Evolutionary conservation across 1,140 invertebrate species (phyloP).

Genomic region (Drosophila pruinosa): DNA sequence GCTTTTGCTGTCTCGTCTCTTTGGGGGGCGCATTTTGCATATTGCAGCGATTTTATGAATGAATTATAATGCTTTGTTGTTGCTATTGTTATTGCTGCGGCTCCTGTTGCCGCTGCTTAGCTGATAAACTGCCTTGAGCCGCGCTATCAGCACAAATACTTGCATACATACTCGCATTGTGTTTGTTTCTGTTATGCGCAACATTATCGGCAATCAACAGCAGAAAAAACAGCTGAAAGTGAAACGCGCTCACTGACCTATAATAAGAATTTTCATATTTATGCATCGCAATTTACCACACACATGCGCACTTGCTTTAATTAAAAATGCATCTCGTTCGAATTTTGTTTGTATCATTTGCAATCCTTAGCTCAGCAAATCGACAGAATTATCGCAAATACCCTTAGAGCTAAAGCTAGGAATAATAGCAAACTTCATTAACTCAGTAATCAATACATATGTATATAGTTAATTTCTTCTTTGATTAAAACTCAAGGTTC

Average conservation of each 20-base stretch:
- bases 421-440: no score
- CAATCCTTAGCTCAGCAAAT: no score
- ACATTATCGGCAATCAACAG: conserved; percentile 51
- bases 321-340: no score
- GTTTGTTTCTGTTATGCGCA: conserved; percentile 22
- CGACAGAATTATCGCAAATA: no score
- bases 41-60: conserved; percentile 65
- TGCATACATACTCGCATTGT: conserved; percentile 7
- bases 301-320: neutral
- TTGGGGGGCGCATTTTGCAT: conserved; percentile 31
- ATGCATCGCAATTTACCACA: conserved; percentile 32
- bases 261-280: conserved; percentile 72
- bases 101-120: conserved; percentile 32
- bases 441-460: no score
- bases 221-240: conserved; percentile 58
- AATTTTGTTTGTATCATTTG: neutral
- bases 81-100: conserved; percentile 21
- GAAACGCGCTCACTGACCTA: conserved; percentile 76
- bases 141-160: conserved; percentile 38
- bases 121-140: conserved; percentile 73
- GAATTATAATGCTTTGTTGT: conserved; percentile 49
- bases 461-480: no score
- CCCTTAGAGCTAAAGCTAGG: no score
- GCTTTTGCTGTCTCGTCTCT: neutral
- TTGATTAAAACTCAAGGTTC: no score